These are phyloP conservation scores for Pseudanteris insignis DNA, from an alignment of 2,888 invertebrate genomes.

Conservation along the genomic window DNA sequence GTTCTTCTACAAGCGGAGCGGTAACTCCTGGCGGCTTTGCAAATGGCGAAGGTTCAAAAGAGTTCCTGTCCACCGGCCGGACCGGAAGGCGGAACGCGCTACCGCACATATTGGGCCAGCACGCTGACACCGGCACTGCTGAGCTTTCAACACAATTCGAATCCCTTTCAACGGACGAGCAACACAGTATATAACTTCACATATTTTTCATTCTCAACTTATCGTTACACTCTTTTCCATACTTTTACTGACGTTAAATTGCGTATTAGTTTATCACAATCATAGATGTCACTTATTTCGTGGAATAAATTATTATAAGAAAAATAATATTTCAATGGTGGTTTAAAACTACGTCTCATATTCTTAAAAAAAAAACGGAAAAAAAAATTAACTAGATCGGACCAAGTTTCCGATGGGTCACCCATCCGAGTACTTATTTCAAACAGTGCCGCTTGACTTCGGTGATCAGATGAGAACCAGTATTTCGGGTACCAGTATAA, in stretches of 20 bases:
- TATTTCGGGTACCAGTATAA: too few relatives aligned
- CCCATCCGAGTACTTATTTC: too few relatives aligned
- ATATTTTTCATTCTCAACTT: not conserved
- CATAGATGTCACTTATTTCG: not conserved
- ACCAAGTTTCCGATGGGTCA: too few relatives aligned
- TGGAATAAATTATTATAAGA: not conserved
- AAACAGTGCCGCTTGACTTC: too few relatives aligned
- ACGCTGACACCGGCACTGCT: constrained; percentile 77
- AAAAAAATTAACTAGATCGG: too few relatives aligned
- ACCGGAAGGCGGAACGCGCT: constrained; percentile 90
- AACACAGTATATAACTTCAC: constrained; percentile 51
- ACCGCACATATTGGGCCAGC: constrained; percentile 82
- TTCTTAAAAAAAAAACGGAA: too few relatives aligned
- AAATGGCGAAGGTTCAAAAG: constrained; percentile 73
- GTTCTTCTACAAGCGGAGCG: constrained; percentile 49
- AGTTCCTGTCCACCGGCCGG: constrained; percentile 85
- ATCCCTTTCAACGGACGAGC: constrained; percentile 74
- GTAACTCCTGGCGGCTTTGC: constrained; percentile 57
- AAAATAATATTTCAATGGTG: too few relatives aligned
- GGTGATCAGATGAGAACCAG: too few relatives aligned
- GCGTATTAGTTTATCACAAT: too few relatives aligned
- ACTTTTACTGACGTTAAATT: too few relatives aligned
- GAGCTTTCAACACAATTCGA: constrained; percentile 81
- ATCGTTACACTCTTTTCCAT: too few relatives aligned
- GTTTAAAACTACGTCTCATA: too few relatives aligned